Evolutionary conservation across 2,888 invertebrate genomes (phyloP), one percentile per base, ranked within the genome.

Genomic region (Pantelozetes paolii): DNA sequence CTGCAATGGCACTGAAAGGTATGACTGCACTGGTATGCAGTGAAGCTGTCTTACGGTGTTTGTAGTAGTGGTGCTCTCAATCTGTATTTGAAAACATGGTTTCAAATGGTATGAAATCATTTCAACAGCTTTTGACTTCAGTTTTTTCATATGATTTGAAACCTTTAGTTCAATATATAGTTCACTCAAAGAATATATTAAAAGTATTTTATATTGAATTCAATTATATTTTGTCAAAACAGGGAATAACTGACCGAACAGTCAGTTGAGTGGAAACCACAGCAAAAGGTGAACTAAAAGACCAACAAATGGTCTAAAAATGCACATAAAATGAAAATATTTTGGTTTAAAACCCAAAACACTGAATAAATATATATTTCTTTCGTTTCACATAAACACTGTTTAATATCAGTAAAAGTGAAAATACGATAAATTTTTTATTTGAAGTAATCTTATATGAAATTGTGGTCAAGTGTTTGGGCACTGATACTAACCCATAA

Each of bases 1-100:
- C 36, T 36, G 11, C 11, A 36, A 36, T 36, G 11, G 11, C 32
- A 30, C 36, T 36, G n/a, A 11, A 32, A 64, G 3, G n/a, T 36
- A 36, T 64, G 36, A 6, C 36, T 64, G 6, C 2, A n/a, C 3
- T 64, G 64, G 18, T n/a, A 36, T 30, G 64, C n/a, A 64, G 64
- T 64, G 64, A 64, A 64, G 64, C 36, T 18, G 20, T 64, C 64
- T 64, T 64, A 32, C 64, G 64, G 64, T n/a, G n/a, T n/a, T n/a
- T n/a, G n/a, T n/a, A n/a, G n/a, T n/a, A n/a, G n/a, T n/a, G n/a
- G n/a, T n/a, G n/a, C n/a, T n/a, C n/a, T n/a, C n/a, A n/a, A n/a
- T n/a, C n/a, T n/a, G n/a, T n/a, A n/a, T n/a, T n/a, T n/a, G n/a
- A n/a, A n/a, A n/a, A n/a, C n/a, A n/a, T n/a, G n/a, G n/a, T n/a